A percentile compares a stretch with the other conserved stretches of the same genome.
Evolutionary conservation across 1,140 invertebrate genomes (phyloP).

Genomic region (Globodera rostochiensis): DNA sequence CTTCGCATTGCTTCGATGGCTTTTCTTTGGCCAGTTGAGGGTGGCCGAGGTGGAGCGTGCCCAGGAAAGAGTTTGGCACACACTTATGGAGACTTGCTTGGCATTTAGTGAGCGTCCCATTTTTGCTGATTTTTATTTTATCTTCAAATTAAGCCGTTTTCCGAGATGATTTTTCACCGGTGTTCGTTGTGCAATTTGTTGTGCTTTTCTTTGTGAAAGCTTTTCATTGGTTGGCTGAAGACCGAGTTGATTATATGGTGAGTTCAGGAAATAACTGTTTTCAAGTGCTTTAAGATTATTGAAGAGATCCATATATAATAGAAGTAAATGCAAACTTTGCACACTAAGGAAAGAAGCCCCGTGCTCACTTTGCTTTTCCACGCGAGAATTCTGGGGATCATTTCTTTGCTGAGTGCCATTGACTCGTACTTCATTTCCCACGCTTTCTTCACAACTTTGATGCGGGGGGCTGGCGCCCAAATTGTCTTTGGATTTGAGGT

Average conservation of each 20-base stretch:
- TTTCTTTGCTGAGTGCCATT: constrained; percentile 78
- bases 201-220: constrained; percentile 94
- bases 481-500: constrained; percentile 97
- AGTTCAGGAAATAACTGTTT: neutral
- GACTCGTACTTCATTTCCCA: constrained; percentile 88
- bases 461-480: constrained; percentile 93
- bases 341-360: constrained; percentile 81
- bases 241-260: constrained; percentile 92
- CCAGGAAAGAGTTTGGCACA: constrained; percentile 97
- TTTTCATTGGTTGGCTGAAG: constrained; percentile 97
- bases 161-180: constrained; percentile 96
- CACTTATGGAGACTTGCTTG: constrained; percentile 93
- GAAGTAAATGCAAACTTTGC: neutral
- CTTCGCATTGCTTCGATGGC: constrained; percentile 89
- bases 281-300: neutral
- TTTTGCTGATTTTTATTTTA: constrained; percentile 71
- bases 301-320: too few relatives aligned
- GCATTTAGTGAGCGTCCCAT: constrained; percentile 19
- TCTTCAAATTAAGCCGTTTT: constrained; percentile 94
- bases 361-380: constrained; percentile 94
- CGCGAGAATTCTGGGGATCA: constrained; percentile 80
- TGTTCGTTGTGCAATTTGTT: constrained; percentile 96
- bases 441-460: constrained; percentile 90
- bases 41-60: constrained; percentile 98
- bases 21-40: constrained; percentile 94